Percentiles rank a stretch among this genome's conserved stretches.
Evolutionary conservation across 1,140 invertebrate genomes (phyloP).

Genomic region (Drosophila chauvacae): DNA sequence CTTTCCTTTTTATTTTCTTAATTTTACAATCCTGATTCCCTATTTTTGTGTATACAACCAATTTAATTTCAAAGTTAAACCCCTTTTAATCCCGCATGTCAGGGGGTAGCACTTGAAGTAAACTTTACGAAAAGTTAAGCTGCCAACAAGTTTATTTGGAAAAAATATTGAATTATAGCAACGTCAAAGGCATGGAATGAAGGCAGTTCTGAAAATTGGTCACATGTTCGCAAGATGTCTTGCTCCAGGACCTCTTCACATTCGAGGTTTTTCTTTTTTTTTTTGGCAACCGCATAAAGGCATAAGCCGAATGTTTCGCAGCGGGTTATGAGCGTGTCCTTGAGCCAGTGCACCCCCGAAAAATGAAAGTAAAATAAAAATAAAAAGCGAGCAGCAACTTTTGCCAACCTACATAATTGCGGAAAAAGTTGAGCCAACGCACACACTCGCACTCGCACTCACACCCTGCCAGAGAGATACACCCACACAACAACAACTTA

Average conservation of each 20-base stretch:
- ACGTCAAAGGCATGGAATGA: constrained; percentile 62
- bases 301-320: constrained; percentile 51
- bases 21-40: no score
- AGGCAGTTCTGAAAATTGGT: constrained; percentile 70
- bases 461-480: constrained; percentile 30
- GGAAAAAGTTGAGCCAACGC: constrained; percentile 65
- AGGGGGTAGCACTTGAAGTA: constrained; percentile 28
- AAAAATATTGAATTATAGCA: constrained; percentile 83
- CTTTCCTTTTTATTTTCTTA: neutral
- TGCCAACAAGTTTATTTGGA: constrained; percentile 82
- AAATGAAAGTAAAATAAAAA: constrained; percentile 49
- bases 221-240: constrained; percentile 72
- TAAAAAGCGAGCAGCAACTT: constrained; percentile 61
- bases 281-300: constrained; percentile 50
- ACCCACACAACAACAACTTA: constrained; percentile 30
- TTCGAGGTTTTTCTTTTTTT: constrained; percentile 3
- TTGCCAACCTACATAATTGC: constrained; percentile 80
- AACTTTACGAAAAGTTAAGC: constrained; percentile 81
- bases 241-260: constrained; percentile 37
- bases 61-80: constrained; percentile 2
- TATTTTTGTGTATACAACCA: neutral
- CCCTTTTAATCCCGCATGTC: constrained; percentile 4
- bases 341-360: constrained; percentile 48
- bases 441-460: constrained; percentile 41
- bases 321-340: constrained; percentile 57